Base-by-base conservation (phyloP, 2,113 vertebrate genomes). In the Myiozetetes cayanensis region DNA sequence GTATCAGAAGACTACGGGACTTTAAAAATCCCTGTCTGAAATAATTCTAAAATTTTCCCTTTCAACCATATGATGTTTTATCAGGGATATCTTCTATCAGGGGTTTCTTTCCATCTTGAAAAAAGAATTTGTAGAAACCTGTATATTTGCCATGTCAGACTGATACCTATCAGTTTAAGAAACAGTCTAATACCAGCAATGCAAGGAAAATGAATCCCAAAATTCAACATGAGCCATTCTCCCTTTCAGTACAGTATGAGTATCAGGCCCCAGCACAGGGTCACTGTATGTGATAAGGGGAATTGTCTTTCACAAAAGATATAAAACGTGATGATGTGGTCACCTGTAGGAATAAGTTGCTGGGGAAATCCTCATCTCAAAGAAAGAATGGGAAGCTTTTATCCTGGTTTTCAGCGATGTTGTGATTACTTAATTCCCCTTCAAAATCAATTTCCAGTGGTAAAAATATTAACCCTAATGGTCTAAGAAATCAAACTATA, bases 11-110 rank as follows among this genome's bases (percentile, higher is more conserved):
- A 85, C 56, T 43, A 53, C 12, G n/a, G 15, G 53, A 83, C 17
- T 85, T 56, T 33, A 9, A 65, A 94, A 88, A 90, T 55, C 30
- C 47, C 53, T 14, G 28, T 50, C 72, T 77, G 27, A 82, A 93
- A 76, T 68, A 67, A 62, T 74, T 84, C n/a, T 77, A 79, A 46
- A 68, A 63, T 81, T 63, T 90, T 71, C 4, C 30, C 47, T 86
- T 80, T 74, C 50, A 74, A 35, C 30, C 79, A 50, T 14, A 76
- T 30, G 28, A 14, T 50, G 44, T 82, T 93, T 83, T 63, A 67
- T 58, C 80, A 85, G 76, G 58, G 25, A 59, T 49, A 37, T 37
- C 37, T 82, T 93, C 80, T 63, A 67, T 58, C 80, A 85, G 76
- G 58, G 25, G 39, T 89, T 87, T n/a, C 37, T 83, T 62, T 86